Evolutionary conservation across 2,797 vertebrate genomes (phyloP), one percentile per base, ranked within the genome.

Genomic region (Pseudochromis fuscus): DNA sequence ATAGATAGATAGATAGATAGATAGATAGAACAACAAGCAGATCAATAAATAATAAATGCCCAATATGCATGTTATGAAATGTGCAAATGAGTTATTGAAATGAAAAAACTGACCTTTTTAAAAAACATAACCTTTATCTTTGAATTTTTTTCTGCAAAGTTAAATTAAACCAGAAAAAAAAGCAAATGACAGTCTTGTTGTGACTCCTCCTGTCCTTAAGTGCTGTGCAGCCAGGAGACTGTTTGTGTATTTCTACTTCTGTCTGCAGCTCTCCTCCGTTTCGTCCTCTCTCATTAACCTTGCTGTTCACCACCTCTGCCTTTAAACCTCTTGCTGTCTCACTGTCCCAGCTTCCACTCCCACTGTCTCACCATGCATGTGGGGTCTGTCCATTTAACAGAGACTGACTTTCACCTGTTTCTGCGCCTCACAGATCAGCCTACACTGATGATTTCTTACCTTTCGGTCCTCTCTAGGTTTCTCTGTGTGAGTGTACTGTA

Each of bases 401-500:
- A 67, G 19, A 33, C 49, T 30, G 9, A 18, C 31, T 33, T 37
- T 70, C 4, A 27, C 4, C 4, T 25, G 18, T 37, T 21, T 52
- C 30, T 40, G 37, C 10, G 13, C 1, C n/a, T 40, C 18, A 55
- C 12, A n/a, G 16, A 23, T 12, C 8, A 52, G 60, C 24, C 27
- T 38, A 16, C 1, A 31, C 28, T 9, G 50, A n/a, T 3, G 19
- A 62, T 16, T n/a, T 7, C 46, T 82, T 61, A 78, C 79, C 85
- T 68, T 49, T 21, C 30, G 50, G 48, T 72, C 12, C 64, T 63
- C 60, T 30, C 53, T 24, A 19, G 21, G 44, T 50, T 55, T 67
- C 60, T 69, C 37, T 69, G 52, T 61, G 53, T 52, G 37, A 69
- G 67, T 24, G 4, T 59, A 61, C 70, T 65, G 24, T 7, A 68